phyloP scores from a whole-genome alignment of 2,113 vertebrate genomes.

The Labeo catla region DNA sequence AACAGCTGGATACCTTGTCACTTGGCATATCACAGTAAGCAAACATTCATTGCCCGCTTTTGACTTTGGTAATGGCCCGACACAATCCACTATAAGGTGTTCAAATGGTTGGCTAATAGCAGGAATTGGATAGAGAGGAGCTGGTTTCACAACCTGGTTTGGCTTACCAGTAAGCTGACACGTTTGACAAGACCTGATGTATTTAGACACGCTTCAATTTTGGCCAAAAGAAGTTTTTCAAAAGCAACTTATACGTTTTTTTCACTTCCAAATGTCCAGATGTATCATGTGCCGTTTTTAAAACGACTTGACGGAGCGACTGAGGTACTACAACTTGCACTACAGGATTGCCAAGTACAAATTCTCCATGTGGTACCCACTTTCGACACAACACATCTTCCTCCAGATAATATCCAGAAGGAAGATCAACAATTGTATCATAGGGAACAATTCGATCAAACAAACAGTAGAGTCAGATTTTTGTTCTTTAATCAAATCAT shows the following conservation, averaged over 20 bases:
- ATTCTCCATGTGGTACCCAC: background rate
- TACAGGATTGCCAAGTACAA: background rate
- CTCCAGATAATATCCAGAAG: too few relatives aligned
- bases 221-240: background rate
- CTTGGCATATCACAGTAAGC: background rate
- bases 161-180: background rate
- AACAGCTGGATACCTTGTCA: background rate
- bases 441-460: background rate
- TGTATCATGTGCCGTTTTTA: background rate
- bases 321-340: background rate
- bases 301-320: background rate
- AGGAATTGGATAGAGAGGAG: background rate
- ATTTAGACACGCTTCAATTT: background rate
- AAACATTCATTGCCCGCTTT: background rate
- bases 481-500: background rate
- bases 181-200: too few relatives aligned
- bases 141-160: background rate
- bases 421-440: background rate
- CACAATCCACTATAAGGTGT: background rate
- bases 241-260: background rate
- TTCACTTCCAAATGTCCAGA: background rate
- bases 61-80: background rate
- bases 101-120: background rate
- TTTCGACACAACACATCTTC: background rate
- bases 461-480: background rate